These are phyloP conservation scores for Pluvianellus socialis DNA, from an alignment of 2,113 vertebrate genomes.

Conservation along the genomic window DNA sequence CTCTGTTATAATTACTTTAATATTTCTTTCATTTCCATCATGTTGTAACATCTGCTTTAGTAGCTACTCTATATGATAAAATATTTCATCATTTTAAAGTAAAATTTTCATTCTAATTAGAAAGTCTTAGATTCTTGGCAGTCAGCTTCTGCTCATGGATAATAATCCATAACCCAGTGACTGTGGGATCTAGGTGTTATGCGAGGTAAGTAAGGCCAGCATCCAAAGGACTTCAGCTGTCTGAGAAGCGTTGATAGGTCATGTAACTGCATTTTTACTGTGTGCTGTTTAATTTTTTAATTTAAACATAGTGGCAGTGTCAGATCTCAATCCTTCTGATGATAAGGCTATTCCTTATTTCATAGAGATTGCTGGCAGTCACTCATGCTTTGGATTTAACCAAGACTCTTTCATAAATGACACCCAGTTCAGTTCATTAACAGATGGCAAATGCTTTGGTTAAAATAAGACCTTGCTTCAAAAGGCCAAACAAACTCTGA, in stretches of 20 bases:
- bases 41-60: slow-evolving; percentile 4
- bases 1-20: neutral
- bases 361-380: neutral
- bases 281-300: neutral
- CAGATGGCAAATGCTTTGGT: neutral
- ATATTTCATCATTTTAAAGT: neutral
- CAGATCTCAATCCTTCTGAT: neutral
- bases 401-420: neutral
- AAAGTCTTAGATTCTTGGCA: neutral
- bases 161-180: neutral
- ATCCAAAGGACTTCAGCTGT: neutral
- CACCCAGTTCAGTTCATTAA: neutral
- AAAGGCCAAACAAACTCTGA: neutral
- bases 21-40: neutral
- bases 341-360: neutral
- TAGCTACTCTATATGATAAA: neutral
- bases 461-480: neutral
- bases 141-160: neutral
- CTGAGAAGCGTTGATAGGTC: neutral
- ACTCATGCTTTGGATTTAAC: neutral
- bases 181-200: neutral
- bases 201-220: neutral
- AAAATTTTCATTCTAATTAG: slow-evolving; percentile 4
- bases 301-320: neutral
- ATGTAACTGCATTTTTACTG: neutral